A percentile compares a stretch with the other conserved stretches of the same genome.
These are phyloP conservation scores for Pteria penguin DNA, from an alignment of 2,888 invertebrate species.

Conservation along the genomic window DNA sequence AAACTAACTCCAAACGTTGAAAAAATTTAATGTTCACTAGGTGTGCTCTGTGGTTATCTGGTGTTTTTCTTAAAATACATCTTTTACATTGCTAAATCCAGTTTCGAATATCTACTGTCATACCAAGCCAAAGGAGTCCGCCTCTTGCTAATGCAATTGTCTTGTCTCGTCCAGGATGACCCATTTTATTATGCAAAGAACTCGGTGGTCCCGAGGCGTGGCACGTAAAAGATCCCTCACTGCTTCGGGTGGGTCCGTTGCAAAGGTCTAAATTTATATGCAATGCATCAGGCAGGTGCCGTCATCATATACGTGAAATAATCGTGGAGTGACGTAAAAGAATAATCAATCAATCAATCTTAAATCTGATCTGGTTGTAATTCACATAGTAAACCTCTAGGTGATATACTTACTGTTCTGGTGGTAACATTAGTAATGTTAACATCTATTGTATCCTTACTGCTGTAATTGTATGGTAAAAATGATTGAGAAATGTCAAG, in stretches of 20 bases:
- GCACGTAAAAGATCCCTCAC: too few relatives aligned
- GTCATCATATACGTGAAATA: too few relatives aligned
- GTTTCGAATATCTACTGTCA: slow-evolving; percentile 3
- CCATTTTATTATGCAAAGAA: too few relatives aligned
- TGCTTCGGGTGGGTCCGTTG: too few relatives aligned
- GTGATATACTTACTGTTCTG: too few relatives aligned
- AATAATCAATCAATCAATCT: too few relatives aligned
- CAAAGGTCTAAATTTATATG: too few relatives aligned
- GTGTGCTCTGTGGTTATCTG: slow-evolving; percentile 19
- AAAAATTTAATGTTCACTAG: slow-evolving; percentile 20
- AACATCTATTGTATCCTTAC: not conserved
- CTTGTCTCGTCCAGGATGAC: too few relatives aligned
- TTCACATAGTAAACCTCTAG: slow-evolving; percentile 12
- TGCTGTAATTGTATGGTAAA: not conserved
- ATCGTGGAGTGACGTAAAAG: too few relatives aligned
- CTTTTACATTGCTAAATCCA: slow-evolving; percentile 22
- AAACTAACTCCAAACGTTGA: slow-evolving; percentile 36
- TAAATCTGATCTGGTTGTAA: slow-evolving; percentile 8
- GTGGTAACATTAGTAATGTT: too few relatives aligned
- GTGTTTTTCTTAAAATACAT: slow-evolving; percentile 28
- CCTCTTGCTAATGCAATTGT: slow-evolving; percentile 18
- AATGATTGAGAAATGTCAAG: slow-evolving; percentile 4
- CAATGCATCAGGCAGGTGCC: too few relatives aligned
- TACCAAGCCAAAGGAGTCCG: slow-evolving; percentile 28
- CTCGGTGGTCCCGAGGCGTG: slow-evolving; percentile 1